Evolutionary conservation across 2,113 vertebrate genomes (phyloP).

Genomic region (Stercorarius parasiticus): DNA sequence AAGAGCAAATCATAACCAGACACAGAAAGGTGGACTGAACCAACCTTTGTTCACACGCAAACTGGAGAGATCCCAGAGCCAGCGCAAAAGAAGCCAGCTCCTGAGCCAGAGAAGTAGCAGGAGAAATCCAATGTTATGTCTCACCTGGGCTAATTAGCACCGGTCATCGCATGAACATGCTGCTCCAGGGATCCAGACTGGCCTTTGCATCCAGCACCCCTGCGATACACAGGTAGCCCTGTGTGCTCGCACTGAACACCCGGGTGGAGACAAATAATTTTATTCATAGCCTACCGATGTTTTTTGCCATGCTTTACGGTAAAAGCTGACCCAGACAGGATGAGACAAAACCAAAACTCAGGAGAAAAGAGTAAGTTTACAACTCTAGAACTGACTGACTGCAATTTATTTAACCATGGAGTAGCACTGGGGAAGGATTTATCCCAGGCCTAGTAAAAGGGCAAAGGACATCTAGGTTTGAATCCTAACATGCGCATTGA

Average conservation of each 20-base stretch:
- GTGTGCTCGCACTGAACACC: not conserved
- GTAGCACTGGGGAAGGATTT: not conserved
- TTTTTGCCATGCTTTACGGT: not conserved
- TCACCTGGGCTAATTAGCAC: not conserved
- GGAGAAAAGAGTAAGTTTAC: not conserved
- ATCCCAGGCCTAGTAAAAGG: not conserved
- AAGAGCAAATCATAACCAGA: not conserved
- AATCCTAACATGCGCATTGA: not conserved
- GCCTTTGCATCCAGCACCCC: too few species aligned
- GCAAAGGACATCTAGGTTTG: not conserved
- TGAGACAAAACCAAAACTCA: not conserved
- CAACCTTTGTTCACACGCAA: not conserved
- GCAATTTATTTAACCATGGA: not conserved
- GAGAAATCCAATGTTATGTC: not conserved
- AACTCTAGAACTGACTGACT: not conserved
- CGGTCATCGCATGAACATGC: accelerated
- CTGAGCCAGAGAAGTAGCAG: not conserved
- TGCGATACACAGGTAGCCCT: not conserved
- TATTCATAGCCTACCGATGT: accelerated
- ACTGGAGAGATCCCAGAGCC: not conserved
- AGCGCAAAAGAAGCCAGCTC: not conserved
- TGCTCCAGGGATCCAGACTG: not conserved
- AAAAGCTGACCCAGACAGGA: not conserved
- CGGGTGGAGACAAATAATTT: not conserved
- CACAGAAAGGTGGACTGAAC: not conserved